Evolutionary conservation across 2,888 invertebrate genomes (phyloP), one percentile per base, ranked within the genome.

Genomic region (Lymantria monacha): DNA sequence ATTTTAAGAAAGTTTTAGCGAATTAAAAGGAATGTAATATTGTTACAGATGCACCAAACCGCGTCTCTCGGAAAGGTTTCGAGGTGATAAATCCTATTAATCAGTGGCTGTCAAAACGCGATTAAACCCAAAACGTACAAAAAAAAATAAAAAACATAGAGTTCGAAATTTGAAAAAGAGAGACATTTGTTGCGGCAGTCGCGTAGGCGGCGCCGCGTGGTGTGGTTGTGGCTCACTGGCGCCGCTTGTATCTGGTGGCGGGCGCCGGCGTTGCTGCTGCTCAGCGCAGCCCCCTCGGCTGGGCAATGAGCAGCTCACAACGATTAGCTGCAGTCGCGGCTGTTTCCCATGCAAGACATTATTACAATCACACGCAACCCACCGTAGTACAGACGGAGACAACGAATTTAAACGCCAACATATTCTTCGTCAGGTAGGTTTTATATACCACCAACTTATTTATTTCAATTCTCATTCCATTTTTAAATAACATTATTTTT

Each of bases 351-450:
- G 81, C 81, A 44, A 76, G 76, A 55, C 87, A 90, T 67, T 81
- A 81, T 67, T 83, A 85, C 77, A 91, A 93, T 79, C 76, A 89
- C 77, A 86, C 86, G 65, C 79, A 91, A 72, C 81, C 87, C 66
- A 70, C 91, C 70, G 75, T 84, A 62, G 57, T 70, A 52, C 81
- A 84, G 49, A 71, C 81, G 1, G 82, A 85, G 43, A 66, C 85
- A 38, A 78, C 91, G 45, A 76, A 83, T 51, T 87, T 81, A 62
- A 83, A 79, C 51, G 74, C 89, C 74, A 96, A 96, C 85, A 92
- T 96, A 64, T 92, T 96, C 69, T 93, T 96, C 66, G 95, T 96
- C 85, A 96, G 96, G 96, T 96, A 83, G 92, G 94, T 91, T 43
- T 10, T 9, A 45, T 38, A n/a, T n/a, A n/a, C n/a, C n/a, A n/a